Percentiles rank a stretch among this genome's conserved stretches.
Evolutionary conservation across 53 echinoderm and acorn worm species (phyloP).

Genomic region (Echinarachnius parma): DNA sequence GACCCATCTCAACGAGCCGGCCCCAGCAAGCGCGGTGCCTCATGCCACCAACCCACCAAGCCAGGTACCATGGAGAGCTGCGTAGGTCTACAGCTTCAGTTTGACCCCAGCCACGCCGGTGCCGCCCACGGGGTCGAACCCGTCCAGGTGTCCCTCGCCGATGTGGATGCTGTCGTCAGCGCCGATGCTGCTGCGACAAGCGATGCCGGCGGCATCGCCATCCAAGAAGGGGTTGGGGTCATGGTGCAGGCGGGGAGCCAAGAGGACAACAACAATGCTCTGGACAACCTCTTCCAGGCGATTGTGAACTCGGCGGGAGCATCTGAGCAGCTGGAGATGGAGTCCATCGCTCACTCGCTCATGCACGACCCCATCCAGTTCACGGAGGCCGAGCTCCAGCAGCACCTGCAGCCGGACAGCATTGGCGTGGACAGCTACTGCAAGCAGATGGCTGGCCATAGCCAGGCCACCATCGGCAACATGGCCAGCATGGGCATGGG

Average conservation of each 20-base stretch:
- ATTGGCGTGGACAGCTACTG: constrained; percentile 36
- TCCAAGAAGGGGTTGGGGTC: constrained; percentile 21
- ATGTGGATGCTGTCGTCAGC: constrained; percentile 40
- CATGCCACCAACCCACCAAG: constrained; percentile 11
- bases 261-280: constrained; percentile 28
- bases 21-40: constrained; percentile 19
- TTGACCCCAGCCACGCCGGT: constrained; percentile 37
- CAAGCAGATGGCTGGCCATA: constrained; percentile 9
- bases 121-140: constrained; percentile 37
- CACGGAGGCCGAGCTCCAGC: constrained; percentile 34
- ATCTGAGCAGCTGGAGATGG: constrained; percentile 48
- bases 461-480: constrained; percentile 14
- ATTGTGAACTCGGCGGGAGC: constrained; percentile 39
- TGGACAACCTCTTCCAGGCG: constrained; percentile 40
- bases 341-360: constrained; percentile 24
- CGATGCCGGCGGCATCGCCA: constrained; percentile 15
- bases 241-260: constrained; percentile 42
- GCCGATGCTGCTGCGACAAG: constrained; percentile 26
- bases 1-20: constrained; percentile 9
- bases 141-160: constrained; percentile 43
- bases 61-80: constrained; percentile 39
- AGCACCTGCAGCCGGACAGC: constrained; percentile 35
- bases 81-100: constrained; percentile 48
- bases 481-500: constrained; percentile 30
- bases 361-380: constrained; percentile 29